Evolutionary conservation across 2,888 invertebrate genomes (phyloP).

Genomic region (Pharmacophagus antenor): DNA sequence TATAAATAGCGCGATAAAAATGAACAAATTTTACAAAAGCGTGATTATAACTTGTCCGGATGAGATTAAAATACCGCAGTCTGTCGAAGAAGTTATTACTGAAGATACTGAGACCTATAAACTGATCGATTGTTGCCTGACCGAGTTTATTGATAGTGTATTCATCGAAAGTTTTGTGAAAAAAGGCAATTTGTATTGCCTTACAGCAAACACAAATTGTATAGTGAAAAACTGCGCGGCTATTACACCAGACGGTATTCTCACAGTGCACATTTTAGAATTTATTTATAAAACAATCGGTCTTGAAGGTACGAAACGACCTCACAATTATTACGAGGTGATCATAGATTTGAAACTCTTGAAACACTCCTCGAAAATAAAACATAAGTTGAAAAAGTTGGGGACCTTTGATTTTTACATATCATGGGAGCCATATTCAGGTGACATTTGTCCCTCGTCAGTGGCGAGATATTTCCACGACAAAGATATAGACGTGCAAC

Average conservation of each 20-base stretch:
- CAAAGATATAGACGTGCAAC: constrained; percentile 46
- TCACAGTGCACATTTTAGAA: constrained; percentile 57
- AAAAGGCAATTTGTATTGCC: constrained; percentile 57
- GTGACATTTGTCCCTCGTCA: constrained; percentile 65
- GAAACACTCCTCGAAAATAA: constrained; percentile 45
- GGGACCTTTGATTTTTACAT: constrained; percentile 55
- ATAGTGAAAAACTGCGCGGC: constrained; percentile 61
- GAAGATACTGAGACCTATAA: constrained; percentile 67
- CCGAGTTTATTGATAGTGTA: constrained; percentile 53
- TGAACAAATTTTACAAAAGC: constrained; percentile 66
- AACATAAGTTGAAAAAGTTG: constrained; percentile 48
- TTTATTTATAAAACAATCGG: constrained; percentile 67
- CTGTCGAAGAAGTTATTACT: constrained; percentile 50
- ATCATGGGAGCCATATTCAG: constrained; percentile 58
- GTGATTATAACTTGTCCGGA: constrained; percentile 65
- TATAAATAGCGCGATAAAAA: constrained; percentile 44
- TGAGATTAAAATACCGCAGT: constrained; percentile 52
- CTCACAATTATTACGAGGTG: constrained; percentile 58
- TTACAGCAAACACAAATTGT: constrained; percentile 56
- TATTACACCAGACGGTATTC: constrained; percentile 60
- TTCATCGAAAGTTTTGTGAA: constrained; percentile 66
- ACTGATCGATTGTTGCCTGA: constrained; percentile 50
- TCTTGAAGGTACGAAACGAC: constrained; percentile 60
- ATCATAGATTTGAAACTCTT: constrained; percentile 53
- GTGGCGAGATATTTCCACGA: constrained; percentile 69